Evolutionary conservation across 2,888 invertebrate species (phyloP), one percentile per base, ranked within the genome.

Genomic region (Tridacna crocea): DNA sequence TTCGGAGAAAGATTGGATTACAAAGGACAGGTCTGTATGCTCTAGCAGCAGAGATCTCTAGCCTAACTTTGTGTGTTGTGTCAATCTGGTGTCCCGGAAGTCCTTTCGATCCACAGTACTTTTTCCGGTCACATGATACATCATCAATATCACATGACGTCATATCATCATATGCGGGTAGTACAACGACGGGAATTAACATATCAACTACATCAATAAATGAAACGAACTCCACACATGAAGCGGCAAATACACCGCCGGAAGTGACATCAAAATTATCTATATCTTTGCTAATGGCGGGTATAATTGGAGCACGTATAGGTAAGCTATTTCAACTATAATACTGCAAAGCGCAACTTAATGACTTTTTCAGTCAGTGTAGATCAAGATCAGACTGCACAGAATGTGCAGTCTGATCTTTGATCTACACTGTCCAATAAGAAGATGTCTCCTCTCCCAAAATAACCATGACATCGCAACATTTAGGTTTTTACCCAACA

Each of bases 61-160:
- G 94, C 75, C 90, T 95, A 19, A 87, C 92, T 0, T 80, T 95
- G 12, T 95, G 95, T 88, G 94, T 94, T 11, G 79, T 90, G 0
- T 94, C 95, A 0, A 91, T 95, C 17, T 95, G 94, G 92, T 90
- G 94, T 63, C 95, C 95, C 3, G 95, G 95, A 51, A 95, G 95
- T 83, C 95, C 94, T 3, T 95, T 95, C 87, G 92, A 94, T 68
- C 82, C 83, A 11, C 51, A 63, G 11, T 83, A 83, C 47, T 80
- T 76, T 72, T 55, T 76, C 24, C 60, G 74, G 46, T 73, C 78
- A 70, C 61, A 24, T 47, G 47, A 46, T 47, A 24, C 1, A 0
- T 58, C 60, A 6, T 26, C 19, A 19, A 17, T 22, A 36, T 1
- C n/a, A 12, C 19, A n/a, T 17, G 47, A 68, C 11, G 12, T 65